Conservation (phyloP, 2,113 vertebrate species). For the Xyliphius kryptos region DNA sequence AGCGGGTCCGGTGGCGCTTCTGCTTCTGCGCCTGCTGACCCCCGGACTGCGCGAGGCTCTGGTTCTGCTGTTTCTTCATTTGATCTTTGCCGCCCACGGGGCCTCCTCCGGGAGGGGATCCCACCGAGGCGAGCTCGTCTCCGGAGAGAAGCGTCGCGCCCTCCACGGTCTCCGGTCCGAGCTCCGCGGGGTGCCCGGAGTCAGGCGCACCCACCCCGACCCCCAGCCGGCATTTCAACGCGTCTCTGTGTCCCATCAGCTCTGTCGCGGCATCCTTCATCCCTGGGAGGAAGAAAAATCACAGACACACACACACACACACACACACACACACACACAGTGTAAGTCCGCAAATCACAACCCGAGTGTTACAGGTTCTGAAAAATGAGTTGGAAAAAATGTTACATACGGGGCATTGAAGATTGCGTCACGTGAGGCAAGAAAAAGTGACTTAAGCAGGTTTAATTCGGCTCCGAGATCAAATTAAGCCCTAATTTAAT, state of each 20-base stretch:
- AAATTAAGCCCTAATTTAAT: constrained; percentile 76
- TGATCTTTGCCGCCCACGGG: constrained; percentile 85
- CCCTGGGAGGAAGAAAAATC: constrained; percentile 65
- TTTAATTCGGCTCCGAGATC: no score
- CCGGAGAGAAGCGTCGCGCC: constrained; percentile 87
- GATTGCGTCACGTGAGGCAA: no score
- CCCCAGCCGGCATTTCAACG: constrained; percentile 84
- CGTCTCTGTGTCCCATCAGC: constrained; percentile 92
- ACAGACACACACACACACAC: not conserved
- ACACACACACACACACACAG: not conserved
- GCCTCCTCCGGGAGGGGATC: constrained; percentile 80
- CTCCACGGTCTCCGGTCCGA: constrained; percentile 85
- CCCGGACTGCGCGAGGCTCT: constrained; percentile 58
- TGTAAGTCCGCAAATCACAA: not conserved
- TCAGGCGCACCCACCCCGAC: constrained; percentile 69
- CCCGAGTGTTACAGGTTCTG: not conserved
- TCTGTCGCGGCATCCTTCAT: constrained; percentile 92
- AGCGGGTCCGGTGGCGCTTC: constrained; percentile 95
- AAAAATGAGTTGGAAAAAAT: not conserved
- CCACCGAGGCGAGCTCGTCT: constrained; percentile 86
- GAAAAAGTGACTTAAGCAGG: no score
- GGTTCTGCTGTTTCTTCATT: constrained; percentile 74
- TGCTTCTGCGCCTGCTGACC: constrained; percentile 88
- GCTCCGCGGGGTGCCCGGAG: constrained; percentile 85
- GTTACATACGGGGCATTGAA: no score